Conservation (phyloP, 2,888 invertebrate genomes). For the Salpingus planirostris region DNA sequence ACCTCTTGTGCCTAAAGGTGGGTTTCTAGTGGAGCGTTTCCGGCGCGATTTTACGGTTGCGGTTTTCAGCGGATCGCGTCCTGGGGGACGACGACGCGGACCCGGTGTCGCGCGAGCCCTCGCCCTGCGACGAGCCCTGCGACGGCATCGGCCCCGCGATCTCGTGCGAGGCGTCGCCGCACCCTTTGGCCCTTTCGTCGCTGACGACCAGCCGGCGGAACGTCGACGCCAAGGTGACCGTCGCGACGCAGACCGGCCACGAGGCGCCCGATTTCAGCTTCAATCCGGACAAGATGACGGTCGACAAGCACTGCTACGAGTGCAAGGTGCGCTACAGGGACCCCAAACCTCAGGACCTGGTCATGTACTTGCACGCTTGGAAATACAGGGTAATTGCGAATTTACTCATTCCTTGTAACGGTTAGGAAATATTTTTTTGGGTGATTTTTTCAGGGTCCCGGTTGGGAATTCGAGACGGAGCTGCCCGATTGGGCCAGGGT, state of each 20-base stretch:
- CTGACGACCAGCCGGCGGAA: conserved; percentile 41
- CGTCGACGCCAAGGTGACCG: conserved; percentile 52
- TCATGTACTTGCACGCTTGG: conserved; percentile 96
- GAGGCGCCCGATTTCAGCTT: conserved; percentile 60
- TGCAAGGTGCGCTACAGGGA: conserved; percentile 88
- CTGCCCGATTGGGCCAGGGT: conserved; percentile 87
- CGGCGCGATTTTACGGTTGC: no score
- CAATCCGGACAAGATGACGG: conserved; percentile 61
- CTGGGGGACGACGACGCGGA: conserved; percentile 56
- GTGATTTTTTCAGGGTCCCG: conserved; percentile 67
- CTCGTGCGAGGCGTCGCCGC: conserved; percentile 31
- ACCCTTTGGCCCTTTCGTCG: conserved; percentile 29
- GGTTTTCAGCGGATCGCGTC: conserved; percentile 36
- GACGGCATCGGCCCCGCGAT: conserved; percentile 39
- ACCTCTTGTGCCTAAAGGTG: conserved; percentile 39
- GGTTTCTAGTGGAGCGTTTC: background rate
- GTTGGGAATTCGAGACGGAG: conserved; percentile 89
- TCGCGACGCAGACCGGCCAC: conserved; percentile 80
- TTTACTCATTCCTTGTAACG: background rate
- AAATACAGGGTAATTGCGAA: conserved; percentile 63
- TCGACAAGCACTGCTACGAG: conserved; percentile 85
- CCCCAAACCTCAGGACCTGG: conserved; percentile 82
- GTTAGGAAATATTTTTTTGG: background rate
- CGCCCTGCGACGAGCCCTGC: conserved; percentile 54
- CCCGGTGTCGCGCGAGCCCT: conserved; percentile 59